A percentile compares a stretch with the other conserved stretches of the same genome.
These are phyloP conservation scores for Himalopsyche anomala DNA, from an alignment of 2,888 invertebrate genomes.

Conservation along the genomic window DNA sequence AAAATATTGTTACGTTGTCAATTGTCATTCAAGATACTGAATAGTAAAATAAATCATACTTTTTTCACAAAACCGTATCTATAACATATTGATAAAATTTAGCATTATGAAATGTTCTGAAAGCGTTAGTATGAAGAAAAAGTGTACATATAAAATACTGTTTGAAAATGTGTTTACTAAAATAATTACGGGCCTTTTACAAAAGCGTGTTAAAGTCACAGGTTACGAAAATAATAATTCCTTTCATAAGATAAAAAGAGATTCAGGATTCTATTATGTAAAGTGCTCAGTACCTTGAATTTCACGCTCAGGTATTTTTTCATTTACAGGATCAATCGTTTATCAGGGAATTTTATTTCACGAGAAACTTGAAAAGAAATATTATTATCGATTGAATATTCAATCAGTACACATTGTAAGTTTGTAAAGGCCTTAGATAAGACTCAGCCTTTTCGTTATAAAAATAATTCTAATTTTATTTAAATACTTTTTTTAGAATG, in stretches of 20 bases:
- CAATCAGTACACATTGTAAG: neutral
- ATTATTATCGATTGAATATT: constrained; percentile 20
- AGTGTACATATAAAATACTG: neutral
- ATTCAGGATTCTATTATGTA: constrained; percentile 18
- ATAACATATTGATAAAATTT: neutral
- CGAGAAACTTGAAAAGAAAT: constrained; percentile 9
- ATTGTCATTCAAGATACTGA: too few species aligned
- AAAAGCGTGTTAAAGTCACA: constrained; percentile 24
- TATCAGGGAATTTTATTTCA: neutral
- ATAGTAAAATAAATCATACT: too few species aligned
- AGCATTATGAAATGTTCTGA: neutral
- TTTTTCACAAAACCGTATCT: neutral
- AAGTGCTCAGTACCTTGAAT: constrained; percentile 6
- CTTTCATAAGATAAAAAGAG: constrained; percentile 8
- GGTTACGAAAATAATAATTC: constrained; percentile 30
- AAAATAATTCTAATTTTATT: too few species aligned
- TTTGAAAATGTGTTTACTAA: constrained; percentile 23
- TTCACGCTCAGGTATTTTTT: constrained; percentile 23
- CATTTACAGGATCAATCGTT: constrained; percentile 13
- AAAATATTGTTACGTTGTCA: too few species aligned
- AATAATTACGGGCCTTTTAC: neutral
- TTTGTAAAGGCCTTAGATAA: too few species aligned
- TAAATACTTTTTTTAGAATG: too few species aligned
- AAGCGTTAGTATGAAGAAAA: neutral
- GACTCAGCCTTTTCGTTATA: too few species aligned